These are phyloP conservation scores for Lasioglossum morio DNA, from an alignment of 2,888 invertebrate species.

Conservation along the genomic window DNA sequence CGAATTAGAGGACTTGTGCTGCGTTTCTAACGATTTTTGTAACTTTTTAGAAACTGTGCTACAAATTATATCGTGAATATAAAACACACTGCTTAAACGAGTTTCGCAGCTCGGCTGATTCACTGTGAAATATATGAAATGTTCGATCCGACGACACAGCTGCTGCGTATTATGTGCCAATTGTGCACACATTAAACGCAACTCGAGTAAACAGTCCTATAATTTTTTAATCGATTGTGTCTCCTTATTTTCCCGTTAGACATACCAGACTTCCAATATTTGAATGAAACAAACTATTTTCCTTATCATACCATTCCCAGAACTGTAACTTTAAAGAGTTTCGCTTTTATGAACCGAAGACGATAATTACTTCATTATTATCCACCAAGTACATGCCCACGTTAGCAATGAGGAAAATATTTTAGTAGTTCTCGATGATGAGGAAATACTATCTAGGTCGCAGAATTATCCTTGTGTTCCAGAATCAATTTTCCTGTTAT, in stretches of 20 bases:
- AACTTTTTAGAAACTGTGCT: background rate
- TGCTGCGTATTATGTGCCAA: background rate
- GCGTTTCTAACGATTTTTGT: background rate
- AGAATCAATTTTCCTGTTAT: background rate
- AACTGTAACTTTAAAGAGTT: background rate
- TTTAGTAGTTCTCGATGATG: background rate
- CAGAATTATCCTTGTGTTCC: background rate
- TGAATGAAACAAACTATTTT: background rate
- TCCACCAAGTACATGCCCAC: background rate
- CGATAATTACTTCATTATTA: background rate
- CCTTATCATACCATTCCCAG: background rate
- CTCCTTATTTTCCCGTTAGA: background rate
- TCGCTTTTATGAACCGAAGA: background rate
- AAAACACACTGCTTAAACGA: background rate
- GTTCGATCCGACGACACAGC: background rate
- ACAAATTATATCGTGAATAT: background rate
- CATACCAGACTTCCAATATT: background rate
- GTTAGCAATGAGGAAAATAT: background rate
- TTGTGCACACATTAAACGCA: background rate
- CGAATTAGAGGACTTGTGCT: background rate
- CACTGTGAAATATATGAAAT: background rate
- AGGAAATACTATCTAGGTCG: background rate
- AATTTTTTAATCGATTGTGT: background rate
- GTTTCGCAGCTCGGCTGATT: background rate
- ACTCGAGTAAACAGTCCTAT: background rate